A percentile compares a stretch with the other conserved stretches of the same genome.
phyloP scores from a whole-genome alignment of 2,113 vertebrate genomes.

The Camelus dromedarius region DNA sequence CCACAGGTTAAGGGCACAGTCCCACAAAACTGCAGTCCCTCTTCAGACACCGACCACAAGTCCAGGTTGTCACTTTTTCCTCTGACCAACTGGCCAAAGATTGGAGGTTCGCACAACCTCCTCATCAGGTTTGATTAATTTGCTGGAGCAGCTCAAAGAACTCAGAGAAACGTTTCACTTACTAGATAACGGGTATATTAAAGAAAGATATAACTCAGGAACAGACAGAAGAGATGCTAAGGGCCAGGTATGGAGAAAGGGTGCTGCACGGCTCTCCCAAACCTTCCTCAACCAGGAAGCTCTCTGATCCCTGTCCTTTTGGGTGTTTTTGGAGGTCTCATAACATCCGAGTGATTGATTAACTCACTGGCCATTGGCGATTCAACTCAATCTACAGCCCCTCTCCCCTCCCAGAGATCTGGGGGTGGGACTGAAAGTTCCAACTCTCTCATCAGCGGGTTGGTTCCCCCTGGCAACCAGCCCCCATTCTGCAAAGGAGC shows the following conservation, averaged over 20 bases:
- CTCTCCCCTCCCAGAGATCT: not conserved
- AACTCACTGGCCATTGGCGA: not conserved
- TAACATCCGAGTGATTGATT: not conserved
- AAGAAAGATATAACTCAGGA: not conserved
- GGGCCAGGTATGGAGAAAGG: not conserved
- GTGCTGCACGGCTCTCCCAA: fast-evolving
- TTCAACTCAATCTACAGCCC: not conserved
- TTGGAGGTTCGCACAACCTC: not conserved
- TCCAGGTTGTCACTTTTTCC: not conserved
- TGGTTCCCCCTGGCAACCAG: not conserved
- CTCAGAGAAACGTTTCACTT: not conserved
- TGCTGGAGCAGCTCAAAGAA: not conserved
- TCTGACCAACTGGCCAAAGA: not conserved
- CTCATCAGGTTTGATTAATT: not conserved
- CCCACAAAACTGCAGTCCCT: not conserved
- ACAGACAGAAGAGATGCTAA: not conserved
- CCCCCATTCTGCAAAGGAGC: not conserved
- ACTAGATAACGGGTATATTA: not conserved
- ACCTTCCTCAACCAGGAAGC: not conserved
- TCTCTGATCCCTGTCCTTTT: not conserved
- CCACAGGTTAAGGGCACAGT: not conserved
- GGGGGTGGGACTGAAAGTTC: not conserved
- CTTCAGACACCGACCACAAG: not conserved
- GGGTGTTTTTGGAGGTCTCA: not conserved
- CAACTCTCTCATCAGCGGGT: not conserved